Conservation (phyloP, 2,113 vertebrate genomes). For the Pontoporia blainvillei region DNA sequence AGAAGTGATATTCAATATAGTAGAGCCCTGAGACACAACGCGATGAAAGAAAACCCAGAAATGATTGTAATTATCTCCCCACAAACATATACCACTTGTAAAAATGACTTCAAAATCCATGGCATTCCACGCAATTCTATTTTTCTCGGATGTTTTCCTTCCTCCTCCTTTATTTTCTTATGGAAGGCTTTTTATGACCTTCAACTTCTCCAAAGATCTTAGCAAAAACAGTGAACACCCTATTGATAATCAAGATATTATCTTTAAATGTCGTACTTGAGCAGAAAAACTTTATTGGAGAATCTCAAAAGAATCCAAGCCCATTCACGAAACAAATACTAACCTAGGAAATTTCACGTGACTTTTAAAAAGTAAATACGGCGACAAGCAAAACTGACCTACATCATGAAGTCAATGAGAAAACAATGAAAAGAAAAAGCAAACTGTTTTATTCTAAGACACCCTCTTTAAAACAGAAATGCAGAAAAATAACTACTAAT, state of each 20-base stretch:
- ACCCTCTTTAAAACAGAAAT: background rate
- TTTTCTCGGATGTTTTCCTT: slow-evolving; percentile 54
- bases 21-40: slow-evolving; percentile 28
- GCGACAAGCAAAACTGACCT: background rate
- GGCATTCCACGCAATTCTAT: background rate
- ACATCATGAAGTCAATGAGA: background rate
- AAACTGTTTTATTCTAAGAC: slow-evolving; percentile 33
- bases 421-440: background rate
- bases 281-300: background rate
- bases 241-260: background rate
- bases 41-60: slow-evolving; percentile 37
- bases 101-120: slow-evolving; percentile 1
- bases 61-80: background rate
- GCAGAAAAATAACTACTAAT: background rate
- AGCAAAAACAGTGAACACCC: slow-evolving; percentile 7
- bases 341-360: background rate
- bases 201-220: slow-evolving; percentile 20
- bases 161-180: background rate
- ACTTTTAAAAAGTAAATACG: slow-evolving; percentile 17
- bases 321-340: slow-evolving; percentile 3
- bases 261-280: slow-evolving; percentile 6
- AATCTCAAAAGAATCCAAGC: slow-evolving; percentile 28
- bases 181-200: background rate
- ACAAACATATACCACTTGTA: background rate
- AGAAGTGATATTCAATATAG: slow-evolving; percentile 28